Conservation (phyloP, 1,140 invertebrate genomes). For the Mercenaria mercenaria region DNA sequence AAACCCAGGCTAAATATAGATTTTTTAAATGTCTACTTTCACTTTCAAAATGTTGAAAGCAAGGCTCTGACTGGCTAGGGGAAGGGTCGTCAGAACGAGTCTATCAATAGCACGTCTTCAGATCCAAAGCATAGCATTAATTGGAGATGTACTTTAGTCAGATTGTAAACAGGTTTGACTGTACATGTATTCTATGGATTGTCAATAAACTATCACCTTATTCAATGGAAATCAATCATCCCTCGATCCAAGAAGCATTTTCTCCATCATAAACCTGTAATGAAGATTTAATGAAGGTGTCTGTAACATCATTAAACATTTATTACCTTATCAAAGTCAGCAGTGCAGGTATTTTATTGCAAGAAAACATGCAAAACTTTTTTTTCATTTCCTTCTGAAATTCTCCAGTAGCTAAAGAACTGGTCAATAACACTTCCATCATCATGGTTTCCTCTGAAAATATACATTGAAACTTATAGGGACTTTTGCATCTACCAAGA, state of each 20-base stretch:
- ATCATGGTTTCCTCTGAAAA: not conserved
- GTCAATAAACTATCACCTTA: not conserved
- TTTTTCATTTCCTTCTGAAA: not conserved
- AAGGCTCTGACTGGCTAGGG: too few relatives aligned
- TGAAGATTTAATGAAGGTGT: not conserved
- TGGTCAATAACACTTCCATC: not conserved
- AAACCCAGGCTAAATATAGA: too few relatives aligned
- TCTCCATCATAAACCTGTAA: not conserved
- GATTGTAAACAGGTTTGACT: too few relatives aligned
- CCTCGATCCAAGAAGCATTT: not conserved
- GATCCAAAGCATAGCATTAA: too few relatives aligned
- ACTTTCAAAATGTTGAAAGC: too few relatives aligned
- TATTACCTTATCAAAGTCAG: slow-evolving; percentile 18
- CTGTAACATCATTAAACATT: not conserved
- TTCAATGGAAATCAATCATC: not conserved
- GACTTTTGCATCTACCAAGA: too few relatives aligned
- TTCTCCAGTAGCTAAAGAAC: not conserved
- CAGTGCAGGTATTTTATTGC: not conserved
- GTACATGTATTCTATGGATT: not conserved
- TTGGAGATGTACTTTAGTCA: too few relatives aligned
- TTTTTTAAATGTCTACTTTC: too few relatives aligned
- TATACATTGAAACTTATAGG: not conserved
- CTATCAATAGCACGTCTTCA: too few relatives aligned
- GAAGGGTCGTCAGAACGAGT: too few relatives aligned
- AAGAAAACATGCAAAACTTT: not conserved